Percentiles rank a stretch among this genome's conserved stretches.
Evolutionary conservation across 2,113 vertebrate species (phyloP).

Genomic region (Dipodomys stephensi): DNA sequence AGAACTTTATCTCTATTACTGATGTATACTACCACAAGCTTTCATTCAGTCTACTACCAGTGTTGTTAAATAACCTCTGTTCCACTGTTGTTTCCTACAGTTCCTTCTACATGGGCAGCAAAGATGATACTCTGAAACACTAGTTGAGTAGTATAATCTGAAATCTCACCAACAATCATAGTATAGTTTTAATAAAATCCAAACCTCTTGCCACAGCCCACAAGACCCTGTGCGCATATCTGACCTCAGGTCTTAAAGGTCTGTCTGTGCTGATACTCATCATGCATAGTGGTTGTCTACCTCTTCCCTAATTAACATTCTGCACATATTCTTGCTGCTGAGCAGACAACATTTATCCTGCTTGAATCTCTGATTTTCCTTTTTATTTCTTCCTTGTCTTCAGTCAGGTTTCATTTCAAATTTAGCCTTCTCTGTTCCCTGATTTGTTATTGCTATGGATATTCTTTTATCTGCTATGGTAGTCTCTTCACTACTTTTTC

Average conservation of each 20-base stretch:
- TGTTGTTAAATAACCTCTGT: background rate
- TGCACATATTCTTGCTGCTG: background rate
- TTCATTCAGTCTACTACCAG: background rate
- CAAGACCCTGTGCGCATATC: background rate
- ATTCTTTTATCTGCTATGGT: background rate
- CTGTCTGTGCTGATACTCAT: background rate
- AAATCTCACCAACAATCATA: background rate
- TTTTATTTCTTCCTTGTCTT: background rate
- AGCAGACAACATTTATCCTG: background rate
- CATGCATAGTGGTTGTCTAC: background rate
- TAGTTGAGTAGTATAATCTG: conserved; percentile 7
- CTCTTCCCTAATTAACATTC: background rate
- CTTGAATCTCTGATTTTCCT: background rate
- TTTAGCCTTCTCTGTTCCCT: background rate
- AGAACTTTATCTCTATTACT: background rate
- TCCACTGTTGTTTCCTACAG: background rate
- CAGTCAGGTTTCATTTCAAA: background rate
- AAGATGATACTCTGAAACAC: background rate
- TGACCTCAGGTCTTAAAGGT: background rate
- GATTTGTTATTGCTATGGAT: background rate
- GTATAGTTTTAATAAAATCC: background rate
- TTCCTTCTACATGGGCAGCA: background rate
- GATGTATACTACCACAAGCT: background rate
- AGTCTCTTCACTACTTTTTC: too few relatives aligned
- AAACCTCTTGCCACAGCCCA: background rate